Conservation (phyloP, 2,797 vertebrate species). For the Chaetophractus vellerosus region DNA sequence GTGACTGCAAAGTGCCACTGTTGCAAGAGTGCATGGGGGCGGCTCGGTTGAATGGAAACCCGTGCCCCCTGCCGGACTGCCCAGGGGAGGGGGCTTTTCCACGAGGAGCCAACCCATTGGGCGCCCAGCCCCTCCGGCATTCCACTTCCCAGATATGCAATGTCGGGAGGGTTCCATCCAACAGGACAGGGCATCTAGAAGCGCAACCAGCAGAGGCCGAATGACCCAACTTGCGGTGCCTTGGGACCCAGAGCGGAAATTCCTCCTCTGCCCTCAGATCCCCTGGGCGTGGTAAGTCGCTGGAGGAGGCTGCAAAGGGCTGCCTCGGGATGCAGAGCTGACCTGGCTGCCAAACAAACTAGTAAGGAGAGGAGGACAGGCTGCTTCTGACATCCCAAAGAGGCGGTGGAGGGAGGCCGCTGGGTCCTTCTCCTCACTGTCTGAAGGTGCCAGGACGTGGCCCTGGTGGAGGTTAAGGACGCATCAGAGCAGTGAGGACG, state of each 20-base stretch:
- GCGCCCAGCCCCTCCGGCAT: background rate
- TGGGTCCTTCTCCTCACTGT: no score
- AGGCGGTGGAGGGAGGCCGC: background rate
- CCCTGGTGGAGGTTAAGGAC: background rate
- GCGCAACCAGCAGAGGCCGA: background rate
- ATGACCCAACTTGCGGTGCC: no score
- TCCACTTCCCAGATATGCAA: background rate
- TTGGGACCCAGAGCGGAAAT: background rate
- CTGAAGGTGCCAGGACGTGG: no score
- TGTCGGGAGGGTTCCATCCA: no score
- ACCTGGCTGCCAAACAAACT: no score
- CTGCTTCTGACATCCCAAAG: no score
- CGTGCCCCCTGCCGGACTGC: no score
- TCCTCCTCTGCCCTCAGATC: background rate
- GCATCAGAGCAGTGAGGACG: background rate
- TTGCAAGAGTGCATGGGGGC: accelerated
- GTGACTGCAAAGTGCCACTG: background rate
- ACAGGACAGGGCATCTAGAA: no score
- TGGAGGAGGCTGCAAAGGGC: background rate
- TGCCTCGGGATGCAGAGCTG: background rate
- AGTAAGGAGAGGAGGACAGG: no score
- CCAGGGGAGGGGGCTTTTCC: background rate
- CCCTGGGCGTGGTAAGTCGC: background rate
- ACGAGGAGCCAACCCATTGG: accelerated
- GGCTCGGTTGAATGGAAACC: background rate